Evolutionary conservation across 2,797 vertebrate genomes (phyloP).

Genomic region (Macroramphosus scolopax): DNA sequence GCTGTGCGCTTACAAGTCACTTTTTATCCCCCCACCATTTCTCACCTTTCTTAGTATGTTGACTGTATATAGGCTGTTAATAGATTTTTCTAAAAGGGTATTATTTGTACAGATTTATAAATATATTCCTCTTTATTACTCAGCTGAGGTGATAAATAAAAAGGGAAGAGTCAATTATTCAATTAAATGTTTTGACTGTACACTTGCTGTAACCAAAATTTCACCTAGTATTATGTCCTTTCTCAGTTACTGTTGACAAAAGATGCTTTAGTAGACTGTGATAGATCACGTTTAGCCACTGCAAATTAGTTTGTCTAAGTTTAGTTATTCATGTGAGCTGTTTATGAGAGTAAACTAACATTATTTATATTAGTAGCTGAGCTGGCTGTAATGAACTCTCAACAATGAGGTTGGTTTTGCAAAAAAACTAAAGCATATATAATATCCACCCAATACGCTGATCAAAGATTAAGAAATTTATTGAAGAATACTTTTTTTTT

Average conservation of each 20-base stretch:
- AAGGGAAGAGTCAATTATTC: constrained; percentile 46
- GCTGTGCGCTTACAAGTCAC: constrained; percentile 6
- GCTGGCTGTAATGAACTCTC: constrained; percentile 17
- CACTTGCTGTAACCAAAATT: constrained; percentile 57
- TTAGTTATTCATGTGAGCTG: constrained; percentile 22
- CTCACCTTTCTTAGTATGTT: constrained; percentile 12
- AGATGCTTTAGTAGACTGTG: constrained; percentile 31
- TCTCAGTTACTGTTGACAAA: constrained; percentile 24
- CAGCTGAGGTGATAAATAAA: constrained; percentile 41
- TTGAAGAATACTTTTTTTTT: constrained; percentile 26
- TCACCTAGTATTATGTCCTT: constrained; percentile 10
- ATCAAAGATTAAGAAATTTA: constrained; percentile 14
- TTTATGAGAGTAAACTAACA: constrained; percentile 16
- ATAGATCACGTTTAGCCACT: constrained; percentile 10
- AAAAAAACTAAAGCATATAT: constrained; percentile 4
- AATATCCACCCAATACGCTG: not conserved
- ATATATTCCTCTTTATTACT: constrained; percentile 39
- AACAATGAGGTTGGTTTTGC: constrained; percentile 6
- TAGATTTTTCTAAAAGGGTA: constrained; percentile 36
- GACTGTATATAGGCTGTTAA: constrained; percentile 51
- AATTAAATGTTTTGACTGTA: constrained; percentile 33
- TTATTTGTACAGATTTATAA: constrained; percentile 54
- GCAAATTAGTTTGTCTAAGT: constrained; percentile 13
- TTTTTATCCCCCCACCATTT: not conserved
- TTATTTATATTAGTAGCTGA: constrained; percentile 49